phyloP scores from a whole-genome alignment of 2,888 invertebrate species.

The Arge pagana region DNA sequence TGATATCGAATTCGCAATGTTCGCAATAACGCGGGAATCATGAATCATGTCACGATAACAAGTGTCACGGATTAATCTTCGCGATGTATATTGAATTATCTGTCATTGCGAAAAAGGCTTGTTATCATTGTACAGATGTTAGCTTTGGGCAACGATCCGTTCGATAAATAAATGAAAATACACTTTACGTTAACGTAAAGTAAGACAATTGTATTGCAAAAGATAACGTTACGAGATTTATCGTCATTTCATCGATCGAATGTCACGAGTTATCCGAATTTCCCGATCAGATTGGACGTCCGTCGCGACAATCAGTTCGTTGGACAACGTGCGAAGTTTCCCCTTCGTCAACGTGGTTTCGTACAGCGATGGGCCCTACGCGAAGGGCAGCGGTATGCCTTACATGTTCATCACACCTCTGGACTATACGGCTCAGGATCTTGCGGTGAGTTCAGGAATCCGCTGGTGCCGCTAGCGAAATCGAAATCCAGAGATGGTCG shows the following conservation, averaged over 20 bases:
- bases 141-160: too few species aligned
- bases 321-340: constrained; percentile 65
- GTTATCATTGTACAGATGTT: too few species aligned
- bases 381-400: constrained; percentile 72
- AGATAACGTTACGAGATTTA: background rate
- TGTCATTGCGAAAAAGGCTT: too few species aligned
- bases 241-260: background rate
- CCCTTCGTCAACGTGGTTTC: constrained; percentile 75
- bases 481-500: too few species aligned
- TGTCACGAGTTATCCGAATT: constrained; percentile 15
- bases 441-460: constrained; percentile 63
- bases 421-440: constrained; percentile 71
- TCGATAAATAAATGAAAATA: too few species aligned
- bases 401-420: constrained; percentile 76
- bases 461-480: too few species aligned
- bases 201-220: background rate
- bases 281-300: constrained; percentile 74
- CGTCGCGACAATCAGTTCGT: constrained; percentile 70
- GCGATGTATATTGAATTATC: too few species aligned
- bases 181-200: too few species aligned
- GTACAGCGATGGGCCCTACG: constrained; percentile 70
- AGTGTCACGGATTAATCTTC: too few species aligned
- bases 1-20: too few species aligned
- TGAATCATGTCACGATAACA: too few species aligned
- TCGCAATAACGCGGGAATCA: too few species aligned